phyloP scores from a whole-genome alignment of 2,888 invertebrate genomes.

The Achlya flavicornis region DNA sequence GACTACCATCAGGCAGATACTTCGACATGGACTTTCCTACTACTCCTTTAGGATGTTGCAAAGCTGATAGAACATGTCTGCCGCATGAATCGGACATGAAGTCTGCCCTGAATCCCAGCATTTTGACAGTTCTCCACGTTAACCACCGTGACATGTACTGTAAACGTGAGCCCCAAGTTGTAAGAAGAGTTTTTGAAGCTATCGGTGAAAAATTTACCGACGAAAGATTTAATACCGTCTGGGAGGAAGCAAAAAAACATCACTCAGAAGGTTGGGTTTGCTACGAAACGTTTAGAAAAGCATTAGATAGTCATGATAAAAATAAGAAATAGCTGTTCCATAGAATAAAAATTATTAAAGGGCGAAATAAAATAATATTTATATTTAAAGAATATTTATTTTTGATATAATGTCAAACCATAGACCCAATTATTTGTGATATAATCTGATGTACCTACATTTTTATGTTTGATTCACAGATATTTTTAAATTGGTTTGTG shows the following conservation, averaged over 20 bases:
- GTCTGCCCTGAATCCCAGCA: constrained; percentile 60
- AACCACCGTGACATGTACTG: constrained; percentile 71
- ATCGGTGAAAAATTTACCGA: constrained; percentile 77
- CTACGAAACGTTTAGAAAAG: constrained; percentile 77
- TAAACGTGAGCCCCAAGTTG: constrained; percentile 54
- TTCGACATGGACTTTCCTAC: constrained; percentile 68
- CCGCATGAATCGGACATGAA: constrained; percentile 68
- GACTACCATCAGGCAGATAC: constrained; percentile 72
- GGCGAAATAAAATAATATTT: neutral
- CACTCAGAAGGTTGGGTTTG: constrained; percentile 82
- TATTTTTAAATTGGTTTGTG: neutral
- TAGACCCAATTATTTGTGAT: neutral
- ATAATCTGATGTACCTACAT: neutral
- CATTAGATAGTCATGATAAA: constrained; percentile 41
- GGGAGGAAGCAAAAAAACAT: constrained; percentile 76
- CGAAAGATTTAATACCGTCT: constrained; percentile 73
- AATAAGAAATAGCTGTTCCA: neutral
- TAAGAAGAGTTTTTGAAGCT: constrained; percentile 80
- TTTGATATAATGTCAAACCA: neutral
- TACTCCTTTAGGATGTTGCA: constrained; percentile 54
- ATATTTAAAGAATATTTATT: too few species aligned
- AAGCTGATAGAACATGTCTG: constrained; percentile 55
- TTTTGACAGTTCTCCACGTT: constrained; percentile 61
- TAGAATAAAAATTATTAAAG: neutral
- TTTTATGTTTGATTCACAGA: neutral